phyloP scores from a whole-genome alignment of 2,888 invertebrate species.

The Tipula vernalis region DNA sequence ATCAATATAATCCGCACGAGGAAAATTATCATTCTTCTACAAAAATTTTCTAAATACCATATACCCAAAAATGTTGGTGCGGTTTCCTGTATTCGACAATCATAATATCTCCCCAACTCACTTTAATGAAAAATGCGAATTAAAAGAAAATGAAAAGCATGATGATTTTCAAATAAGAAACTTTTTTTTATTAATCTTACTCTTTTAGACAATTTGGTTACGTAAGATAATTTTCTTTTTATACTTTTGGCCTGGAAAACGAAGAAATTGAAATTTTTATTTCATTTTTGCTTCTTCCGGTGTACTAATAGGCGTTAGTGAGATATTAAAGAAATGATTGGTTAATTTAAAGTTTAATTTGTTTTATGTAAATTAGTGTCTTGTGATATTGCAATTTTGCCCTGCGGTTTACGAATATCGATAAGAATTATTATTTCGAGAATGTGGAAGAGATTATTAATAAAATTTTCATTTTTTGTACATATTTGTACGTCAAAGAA shows the following conservation, averaged over 20 bases:
- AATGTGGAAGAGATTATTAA: no score
- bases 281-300: background rate
- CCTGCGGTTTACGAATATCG: background rate
- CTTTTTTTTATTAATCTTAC: background rate
- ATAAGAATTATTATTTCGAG: background rate
- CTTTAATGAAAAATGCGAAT: background rate
- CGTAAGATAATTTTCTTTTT: background rate
- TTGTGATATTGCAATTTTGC: background rate
- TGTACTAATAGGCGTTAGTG: background rate
- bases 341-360: background rate
- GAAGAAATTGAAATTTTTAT: background rate
- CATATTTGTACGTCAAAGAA: no score
- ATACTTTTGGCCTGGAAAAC: background rate
- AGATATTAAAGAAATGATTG: background rate
- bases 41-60: background rate
- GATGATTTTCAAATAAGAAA: background rate
- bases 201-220: background rate
- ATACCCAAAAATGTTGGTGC: background rate
- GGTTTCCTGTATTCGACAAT: background rate
- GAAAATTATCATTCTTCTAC: background rate
- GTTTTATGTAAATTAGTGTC: background rate
- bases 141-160: background rate
- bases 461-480: no score
- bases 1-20: background rate
- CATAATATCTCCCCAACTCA: background rate